A percentile compares a stretch with the other conserved stretches of the same genome.
phyloP scores from a whole-genome alignment of 2,113 vertebrate genomes.

The Xenopus tropicalis region UCB_Xtro_10.0 CM004450.2:97504001-97504500 shows the following conservation, averaged over 20 bases:
- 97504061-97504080: slow-evolving; percentile 83
- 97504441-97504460: too few relatives aligned
- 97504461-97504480: too few relatives aligned
- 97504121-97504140: slow-evolving; percentile 82
- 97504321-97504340: slow-evolving; percentile 90
- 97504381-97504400: slow-evolving; percentile 12
- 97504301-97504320: slow-evolving; percentile 76
- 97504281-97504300: slow-evolving; percentile 73
- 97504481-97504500: too few relatives aligned
- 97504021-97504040: slow-evolving; percentile 68
- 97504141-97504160: slow-evolving; percentile 68
- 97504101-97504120: slow-evolving; percentile 88
- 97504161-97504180: slow-evolving; percentile 61
- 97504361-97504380: slow-evolving; percentile 78
- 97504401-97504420: background rate
- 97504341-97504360: slow-evolving; percentile 83
- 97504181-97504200: slow-evolving; percentile 77
- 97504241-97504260: slow-evolving; percentile 82
- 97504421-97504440: too few relatives aligned
- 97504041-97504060: slow-evolving; percentile 76
- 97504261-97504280: slow-evolving; percentile 61
- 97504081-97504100: slow-evolving; percentile 65
- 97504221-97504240: slow-evolving; percentile 80
- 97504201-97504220: slow-evolving; percentile 93
- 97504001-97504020: slow-evolving; percentile 65